Evolutionary conservation across 2,888 invertebrate species (phyloP).

Genomic region (Leptinotarsa juncta): DNA sequence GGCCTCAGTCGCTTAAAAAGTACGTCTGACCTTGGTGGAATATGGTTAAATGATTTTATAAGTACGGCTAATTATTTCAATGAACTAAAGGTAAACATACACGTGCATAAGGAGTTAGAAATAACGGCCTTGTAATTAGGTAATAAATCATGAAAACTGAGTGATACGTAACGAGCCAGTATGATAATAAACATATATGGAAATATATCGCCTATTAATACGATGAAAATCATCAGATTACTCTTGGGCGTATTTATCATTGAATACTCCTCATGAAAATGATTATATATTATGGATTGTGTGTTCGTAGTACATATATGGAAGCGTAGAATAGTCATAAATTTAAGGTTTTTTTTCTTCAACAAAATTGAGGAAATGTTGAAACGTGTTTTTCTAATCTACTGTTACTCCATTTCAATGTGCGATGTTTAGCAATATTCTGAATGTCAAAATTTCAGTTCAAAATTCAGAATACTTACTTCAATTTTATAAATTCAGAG

Average conservation of each 20-base stretch:
- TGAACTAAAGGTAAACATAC: constrained; percentile 10
- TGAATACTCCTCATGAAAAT: background rate
- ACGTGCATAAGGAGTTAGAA: background rate
- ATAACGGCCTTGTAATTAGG: constrained; percentile 1
- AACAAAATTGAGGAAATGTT: no score
- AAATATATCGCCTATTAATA: background rate
- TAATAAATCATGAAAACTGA: constrained; percentile 12
- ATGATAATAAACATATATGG: background rate
- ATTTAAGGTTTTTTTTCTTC: no score
- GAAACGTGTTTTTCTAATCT: no score
- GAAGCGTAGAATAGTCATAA: no score
- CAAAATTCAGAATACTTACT: no score
- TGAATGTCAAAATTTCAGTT: no score
- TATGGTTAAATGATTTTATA: constrained; percentile 11
- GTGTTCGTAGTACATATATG: no score
- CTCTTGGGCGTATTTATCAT: background rate
- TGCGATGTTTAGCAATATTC: no score
- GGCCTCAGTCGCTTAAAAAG: constrained; percentile 17
- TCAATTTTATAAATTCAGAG: no score
- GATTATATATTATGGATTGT: no score
- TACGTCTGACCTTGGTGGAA: constrained; percentile 8
- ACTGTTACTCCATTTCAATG: no score
- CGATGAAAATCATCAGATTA: background rate
- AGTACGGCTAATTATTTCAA: constrained; percentile 12
- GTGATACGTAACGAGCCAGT: background rate